Percentiles rank a stretch among this genome's conserved stretches.
Evolutionary conservation across 2,888 invertebrate genomes (phyloP).

Genomic region (Hipparchia sbordonii): DNA sequence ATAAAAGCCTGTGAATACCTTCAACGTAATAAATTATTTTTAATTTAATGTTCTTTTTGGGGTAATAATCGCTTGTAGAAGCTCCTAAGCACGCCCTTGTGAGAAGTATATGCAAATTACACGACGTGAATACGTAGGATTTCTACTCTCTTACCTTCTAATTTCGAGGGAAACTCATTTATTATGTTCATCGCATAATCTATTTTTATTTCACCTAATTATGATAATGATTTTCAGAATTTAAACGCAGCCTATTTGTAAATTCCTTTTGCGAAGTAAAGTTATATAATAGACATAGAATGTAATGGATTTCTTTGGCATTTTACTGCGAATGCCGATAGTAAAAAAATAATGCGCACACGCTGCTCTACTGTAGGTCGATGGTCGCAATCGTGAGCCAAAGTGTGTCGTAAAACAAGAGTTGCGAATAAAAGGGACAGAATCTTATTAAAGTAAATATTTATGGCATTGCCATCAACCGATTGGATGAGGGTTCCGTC

Average conservation of each 20-base stretch:
- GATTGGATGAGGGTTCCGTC: slow-evolving; percentile 78
- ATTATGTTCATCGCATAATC: slow-evolving; percentile 31
- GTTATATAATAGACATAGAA: slow-evolving; percentile 17
- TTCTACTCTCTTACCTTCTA: slow-evolving; percentile 29
- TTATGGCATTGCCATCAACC: slow-evolving; percentile 81
- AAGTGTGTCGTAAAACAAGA: slow-evolving; percentile 77
- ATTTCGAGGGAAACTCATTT: slow-evolving; percentile 30
- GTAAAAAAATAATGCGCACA: slow-evolving; percentile 70
- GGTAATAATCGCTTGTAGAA: slow-evolving; percentile 34
- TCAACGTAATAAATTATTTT: slow-evolving; percentile 34
- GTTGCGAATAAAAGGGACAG: slow-evolving; percentile 76
- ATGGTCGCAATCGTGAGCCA: slow-evolving; percentile 66
- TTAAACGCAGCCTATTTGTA: slow-evolving; percentile 5
- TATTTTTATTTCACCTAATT: slow-evolving; percentile 22
- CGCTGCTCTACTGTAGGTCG: slow-evolving; percentile 51
- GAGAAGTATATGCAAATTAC: slow-evolving; percentile 36
- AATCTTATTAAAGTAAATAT: slow-evolving; percentile 83
- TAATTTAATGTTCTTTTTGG: slow-evolving; percentile 34
- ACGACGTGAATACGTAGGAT: slow-evolving; percentile 29
- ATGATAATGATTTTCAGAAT: slow-evolving; percentile 18
- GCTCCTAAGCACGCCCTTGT: slow-evolving; percentile 30
- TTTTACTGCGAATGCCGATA: slow-evolving; percentile 57
- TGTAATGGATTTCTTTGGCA: slow-evolving; percentile 51
- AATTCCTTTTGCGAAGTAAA: slow-evolving; percentile 23
- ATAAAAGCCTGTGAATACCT: slow-evolving; percentile 25